phyloP scores from a whole-genome alignment of 2,113 vertebrate genomes.

The Apodemus sylvaticus region DNA sequence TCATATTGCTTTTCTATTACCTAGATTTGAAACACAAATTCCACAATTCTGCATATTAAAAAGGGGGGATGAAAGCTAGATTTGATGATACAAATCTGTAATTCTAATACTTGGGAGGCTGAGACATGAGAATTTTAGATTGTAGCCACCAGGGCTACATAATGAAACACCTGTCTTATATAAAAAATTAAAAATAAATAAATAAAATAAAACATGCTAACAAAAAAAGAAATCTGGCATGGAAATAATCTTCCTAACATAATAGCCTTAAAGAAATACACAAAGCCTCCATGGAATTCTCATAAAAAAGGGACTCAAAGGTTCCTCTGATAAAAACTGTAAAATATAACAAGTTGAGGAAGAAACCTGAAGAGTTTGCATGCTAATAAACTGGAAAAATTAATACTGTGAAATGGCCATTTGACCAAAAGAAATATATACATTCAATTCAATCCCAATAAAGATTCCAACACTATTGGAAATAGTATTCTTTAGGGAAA shows the following conservation, averaged over 20 bases:
- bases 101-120: not conserved
- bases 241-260: not conserved
- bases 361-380: not conserved
- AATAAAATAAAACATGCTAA: not conserved
- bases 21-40: constrained; percentile 39
- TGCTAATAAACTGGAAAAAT: not conserved
- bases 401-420: not conserved
- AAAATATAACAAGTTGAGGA: not conserved
- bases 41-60: constrained; percentile 7
- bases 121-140: not conserved
- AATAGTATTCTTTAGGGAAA: not conserved
- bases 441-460: not conserved
- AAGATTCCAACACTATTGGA: not conserved
- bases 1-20: not conserved
- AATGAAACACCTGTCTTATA: not conserved
- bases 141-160: not conserved
- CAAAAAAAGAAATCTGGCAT: not conserved
- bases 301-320: not conserved
- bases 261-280: not conserved
- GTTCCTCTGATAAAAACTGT: not conserved
- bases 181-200: not conserved
- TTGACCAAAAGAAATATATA: not conserved
- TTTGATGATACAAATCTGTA: not conserved
- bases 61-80: not conserved
- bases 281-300: not conserved